Percentiles rank a stretch among this genome's conserved stretches.
These are phyloP conservation scores for Eudasyphora cyanicolor DNA, from an alignment of 2,888 invertebrate species.

Conservation along the genomic window DNA sequence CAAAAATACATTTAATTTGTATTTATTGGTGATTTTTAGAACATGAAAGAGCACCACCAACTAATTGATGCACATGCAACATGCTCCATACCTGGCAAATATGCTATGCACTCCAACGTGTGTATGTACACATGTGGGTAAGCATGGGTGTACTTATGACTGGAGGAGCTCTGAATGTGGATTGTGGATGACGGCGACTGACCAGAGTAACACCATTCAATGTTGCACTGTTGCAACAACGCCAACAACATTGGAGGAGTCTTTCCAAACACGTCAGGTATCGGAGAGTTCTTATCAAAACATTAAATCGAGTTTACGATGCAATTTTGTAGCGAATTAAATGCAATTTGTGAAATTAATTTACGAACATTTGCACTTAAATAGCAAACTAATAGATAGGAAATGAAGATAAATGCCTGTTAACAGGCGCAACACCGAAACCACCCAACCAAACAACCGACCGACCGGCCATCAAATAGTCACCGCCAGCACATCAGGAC, in stretches of 20 bases:
- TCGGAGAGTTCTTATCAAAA: slow-evolving; percentile 68
- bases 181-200: background rate
- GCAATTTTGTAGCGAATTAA: slow-evolving; percentile 68
- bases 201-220: slow-evolving; percentile 1
- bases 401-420: slow-evolving; percentile 71
- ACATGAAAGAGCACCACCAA: slow-evolving; percentile 61
- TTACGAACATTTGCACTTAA: slow-evolving; percentile 72
- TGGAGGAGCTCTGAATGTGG: background rate
- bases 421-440: slow-evolving; percentile 42
- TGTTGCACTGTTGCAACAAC: too few relatives aligned
- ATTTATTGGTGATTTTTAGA: slow-evolving; percentile 62
- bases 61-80: slow-evolving; percentile 53
- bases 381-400: slow-evolving; percentile 69
- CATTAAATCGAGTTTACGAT: slow-evolving; percentile 70
- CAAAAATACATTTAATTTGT: slow-evolving; percentile 65
- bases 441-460: background rate
- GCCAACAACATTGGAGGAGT: slow-evolving; percentile 36
- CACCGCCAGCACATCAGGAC: background rate
- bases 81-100: slow-evolving; percentile 12
- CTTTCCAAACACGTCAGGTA: slow-evolving; percentile 31
- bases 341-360: slow-evolving; percentile 76
- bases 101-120: background rate
- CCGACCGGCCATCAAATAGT: background rate
- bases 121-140: slow-evolving; percentile 43
- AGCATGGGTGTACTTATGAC: slow-evolving; percentile 45